Conservation (phyloP, 2,888 invertebrate genomes). For the Caenorhabditis wallacei region DNA sequence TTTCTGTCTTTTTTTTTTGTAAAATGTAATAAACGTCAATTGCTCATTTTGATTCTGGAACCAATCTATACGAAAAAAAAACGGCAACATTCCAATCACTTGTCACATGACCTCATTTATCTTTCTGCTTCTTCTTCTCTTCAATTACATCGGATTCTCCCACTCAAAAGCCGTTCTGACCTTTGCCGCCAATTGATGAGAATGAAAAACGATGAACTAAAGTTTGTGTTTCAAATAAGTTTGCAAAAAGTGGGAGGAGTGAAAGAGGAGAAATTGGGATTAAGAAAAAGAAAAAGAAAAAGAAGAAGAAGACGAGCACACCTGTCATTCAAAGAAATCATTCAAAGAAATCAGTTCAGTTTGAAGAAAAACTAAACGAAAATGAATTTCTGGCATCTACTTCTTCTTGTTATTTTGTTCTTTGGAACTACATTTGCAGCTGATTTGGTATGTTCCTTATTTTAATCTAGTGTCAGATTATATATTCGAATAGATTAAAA, state of each 20-base stretch:
- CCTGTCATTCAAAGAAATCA: slow-evolving; percentile 22
- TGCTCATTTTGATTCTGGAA: slow-evolving; percentile 1
- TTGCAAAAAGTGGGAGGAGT: slow-evolving; percentile 50
- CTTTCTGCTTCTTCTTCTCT: slow-evolving; percentile 13
- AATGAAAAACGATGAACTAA: slow-evolving; percentile 28
- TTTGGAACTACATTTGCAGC: slow-evolving; percentile 23
- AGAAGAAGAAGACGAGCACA: no score
- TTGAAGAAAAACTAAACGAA: slow-evolving; percentile 18
- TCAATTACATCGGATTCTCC: slow-evolving; percentile 26
- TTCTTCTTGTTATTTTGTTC: slow-evolving; percentile 31
- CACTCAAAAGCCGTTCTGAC: slow-evolving; percentile 38
- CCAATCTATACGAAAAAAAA: slow-evolving; percentile 31
- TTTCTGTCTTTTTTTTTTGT: not conserved
- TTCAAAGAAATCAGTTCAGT: slow-evolving; percentile 31
- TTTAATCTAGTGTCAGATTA: no score
- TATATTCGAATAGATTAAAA: not conserved
- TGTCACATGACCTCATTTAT: slow-evolving; percentile 49
- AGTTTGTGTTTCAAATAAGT: slow-evolving; percentile 35
- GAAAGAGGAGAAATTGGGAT: not conserved
- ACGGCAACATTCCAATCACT: slow-evolving; percentile 16
- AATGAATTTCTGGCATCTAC: slow-evolving; percentile 41
- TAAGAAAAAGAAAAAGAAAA: slow-evolving; percentile 3
- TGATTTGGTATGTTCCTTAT: slow-evolving; percentile 38
- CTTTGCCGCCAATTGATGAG: slow-evolving; percentile 37
- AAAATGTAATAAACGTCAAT: not conserved